Evolutionary conservation across 2,797 vertebrate species (phyloP), one percentile per base, ranked within the genome.

Genomic region (Peromyscus nudipes): DNA sequence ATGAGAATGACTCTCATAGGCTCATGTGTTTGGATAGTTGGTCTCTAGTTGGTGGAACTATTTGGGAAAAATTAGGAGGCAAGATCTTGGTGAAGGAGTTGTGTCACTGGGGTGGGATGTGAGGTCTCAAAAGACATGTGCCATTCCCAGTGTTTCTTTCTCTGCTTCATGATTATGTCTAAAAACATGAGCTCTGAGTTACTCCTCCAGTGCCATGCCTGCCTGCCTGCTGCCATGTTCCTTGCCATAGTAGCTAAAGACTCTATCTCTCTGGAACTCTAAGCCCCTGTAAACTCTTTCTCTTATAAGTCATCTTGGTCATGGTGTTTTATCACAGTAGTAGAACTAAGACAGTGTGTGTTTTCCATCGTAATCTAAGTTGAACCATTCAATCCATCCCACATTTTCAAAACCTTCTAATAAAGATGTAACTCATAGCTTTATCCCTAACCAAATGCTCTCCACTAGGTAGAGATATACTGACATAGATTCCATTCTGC

Each of bases 341-440:
- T 52, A 69, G 64, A 52, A 69, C 12, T 69, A 69, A 52, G 71
- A 40, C 37, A 75, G 31, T 85, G 21, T 69, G 23, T 27, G 8
- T 69, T 95, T 25, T 71, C 43, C 17, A 76, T 46, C 34, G 82
- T n/a, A 81, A 16, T 80, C 64, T 80, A 40, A 21, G 67, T 55
- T 3, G 31, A 79, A 55, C 14, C 16, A 37, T 88, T 92, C 8
- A 16, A 0, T 85, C 64, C 76, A 55, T 57, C 2, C 8, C 17
- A 49, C 40, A 67, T 94, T 92, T 94, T 87, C 12, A 69, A 88
- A 86, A 65, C 52, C 76, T 96, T 85, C 40, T 75, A 49, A 25
- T 81, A 49, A 94, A 43, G 67, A 89, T 46, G 8, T 37, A 95
- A 55, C 12, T 40, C 8, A 64, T 69, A 84, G 40, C 57, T 91